These are phyloP conservation scores for Zaprionus kolodkinae DNA, from an alignment of 1,140 invertebrate species.

Conservation along the genomic window DNA sequence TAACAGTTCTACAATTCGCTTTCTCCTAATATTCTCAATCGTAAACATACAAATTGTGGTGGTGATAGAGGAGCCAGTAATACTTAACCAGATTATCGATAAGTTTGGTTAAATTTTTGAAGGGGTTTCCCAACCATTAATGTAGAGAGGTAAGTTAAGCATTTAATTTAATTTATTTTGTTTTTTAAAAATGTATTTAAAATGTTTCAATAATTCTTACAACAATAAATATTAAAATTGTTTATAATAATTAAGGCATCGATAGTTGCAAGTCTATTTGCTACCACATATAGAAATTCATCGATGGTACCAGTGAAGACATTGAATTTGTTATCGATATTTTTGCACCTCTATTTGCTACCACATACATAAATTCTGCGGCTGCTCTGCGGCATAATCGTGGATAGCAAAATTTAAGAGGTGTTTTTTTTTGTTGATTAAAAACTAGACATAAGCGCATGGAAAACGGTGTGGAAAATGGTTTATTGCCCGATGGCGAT, in stretches of 20 bases:
- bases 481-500: slow-evolving; percentile 61
- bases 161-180: neutral
- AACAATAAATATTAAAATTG: too few relatives aligned
- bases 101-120: neutral
- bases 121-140: neutral
- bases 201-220: too few relatives aligned
- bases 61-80: neutral
- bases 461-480: slow-evolving; percentile 77
- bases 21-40: neutral
- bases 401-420: slow-evolving; percentile 42
- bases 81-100: neutral
- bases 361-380: slow-evolving; percentile 67
- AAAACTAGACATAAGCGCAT: slow-evolving; percentile 53
- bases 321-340: slow-evolving; percentile 20
- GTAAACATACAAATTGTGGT: slow-evolving; percentile 7
- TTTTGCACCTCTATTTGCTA: slow-evolving; percentile 37
- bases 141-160: too few relatives aligned
- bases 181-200: too few relatives aligned
- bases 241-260: neutral
- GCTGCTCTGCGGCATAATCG: slow-evolving; percentile 50
- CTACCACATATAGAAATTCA: neutral
- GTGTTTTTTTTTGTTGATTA: slow-evolving; percentile 40
- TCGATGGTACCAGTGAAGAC: neutral
- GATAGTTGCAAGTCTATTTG: neutral
- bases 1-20: neutral